Evolutionary conservation across 1,140 invertebrate species (phyloP).

Genomic region (Thaumatotibia leucotreta): DNA sequence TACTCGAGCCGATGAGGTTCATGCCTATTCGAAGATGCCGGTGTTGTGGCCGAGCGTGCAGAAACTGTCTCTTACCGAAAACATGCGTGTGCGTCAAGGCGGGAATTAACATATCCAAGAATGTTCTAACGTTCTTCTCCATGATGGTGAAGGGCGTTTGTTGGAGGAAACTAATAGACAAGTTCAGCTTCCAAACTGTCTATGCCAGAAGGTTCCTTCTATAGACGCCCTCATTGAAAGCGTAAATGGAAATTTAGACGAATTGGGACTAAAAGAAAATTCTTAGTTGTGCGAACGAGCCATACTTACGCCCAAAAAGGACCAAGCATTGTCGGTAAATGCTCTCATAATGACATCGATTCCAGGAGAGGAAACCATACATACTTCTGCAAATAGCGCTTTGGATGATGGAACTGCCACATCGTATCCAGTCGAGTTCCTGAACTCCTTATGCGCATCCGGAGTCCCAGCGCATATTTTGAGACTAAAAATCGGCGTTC

Average conservation of each 20-base stretch:
- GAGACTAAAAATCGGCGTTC: no score
- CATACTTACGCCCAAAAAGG: slow-evolving; percentile 28
- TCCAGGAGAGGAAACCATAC: no score
- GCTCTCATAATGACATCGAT: no score
- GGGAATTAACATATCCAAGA: background rate
- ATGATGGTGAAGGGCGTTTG: slow-evolving; percentile 32
- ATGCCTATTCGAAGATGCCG: slow-evolving; percentile 67
- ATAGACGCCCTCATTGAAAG: slow-evolving; percentile 41
- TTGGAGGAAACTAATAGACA: slow-evolving; percentile 23
- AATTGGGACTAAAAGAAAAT: slow-evolving; percentile 24
- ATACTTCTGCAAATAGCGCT: no score
- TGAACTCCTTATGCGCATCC: no score
- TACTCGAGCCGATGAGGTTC: slow-evolving; percentile 59
- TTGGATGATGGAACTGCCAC: no score
- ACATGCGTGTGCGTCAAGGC: slow-evolving; percentile 41
- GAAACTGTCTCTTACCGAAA: slow-evolving; percentile 42
- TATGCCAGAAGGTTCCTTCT: slow-evolving; percentile 25
- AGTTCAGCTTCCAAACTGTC: slow-evolving; percentile 30
- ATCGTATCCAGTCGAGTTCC: no score
- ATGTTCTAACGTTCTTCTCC: slow-evolving; percentile 14
- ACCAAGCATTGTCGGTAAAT: no score
- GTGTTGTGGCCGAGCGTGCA: slow-evolving; percentile 50
- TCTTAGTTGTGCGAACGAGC: slow-evolving; percentile 28
- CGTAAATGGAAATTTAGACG: slow-evolving; percentile 40
- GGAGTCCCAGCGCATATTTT: no score